These are phyloP conservation scores for Chirona hameri DNA, from an alignment of 2,888 invertebrate species.

Conservation along the genomic window DNA sequence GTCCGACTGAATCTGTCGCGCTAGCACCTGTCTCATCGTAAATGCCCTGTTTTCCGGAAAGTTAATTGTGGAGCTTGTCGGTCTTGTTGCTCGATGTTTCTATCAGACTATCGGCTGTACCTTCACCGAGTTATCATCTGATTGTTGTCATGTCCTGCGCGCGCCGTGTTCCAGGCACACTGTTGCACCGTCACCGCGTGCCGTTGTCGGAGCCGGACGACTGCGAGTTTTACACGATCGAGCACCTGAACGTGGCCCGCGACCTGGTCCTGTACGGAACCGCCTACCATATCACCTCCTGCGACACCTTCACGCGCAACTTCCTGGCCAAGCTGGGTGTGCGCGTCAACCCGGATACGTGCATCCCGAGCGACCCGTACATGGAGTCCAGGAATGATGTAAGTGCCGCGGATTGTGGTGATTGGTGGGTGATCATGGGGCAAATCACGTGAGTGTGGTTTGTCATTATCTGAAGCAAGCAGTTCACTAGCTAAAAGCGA, in stretches of 20 bases:
- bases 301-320: slow-evolving; percentile 80
- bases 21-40: no score
- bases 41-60: no score
- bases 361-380: slow-evolving; percentile 47
- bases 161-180: slow-evolving; percentile 57
- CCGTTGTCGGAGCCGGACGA: slow-evolving; percentile 68
- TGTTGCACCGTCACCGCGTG: slow-evolving; percentile 78
- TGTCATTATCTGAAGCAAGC: no score
- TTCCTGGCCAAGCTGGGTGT: slow-evolving; percentile 82
- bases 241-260: slow-evolving; percentile 80
- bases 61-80: no score
- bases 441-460: no score
- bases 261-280: slow-evolving; percentile 77
- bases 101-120: no score
- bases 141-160: no score
- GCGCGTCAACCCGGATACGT: slow-evolving; percentile 55
- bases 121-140: no score
- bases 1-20: no score
- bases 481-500: no score
- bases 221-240: slow-evolving; percentile 72
- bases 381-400: slow-evolving; percentile 43
- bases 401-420: background rate
- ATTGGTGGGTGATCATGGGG: background rate
- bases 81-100: no score
- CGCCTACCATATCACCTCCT: slow-evolving; percentile 73